A percentile compares a stretch with the other conserved stretches of the same genome.
Evolutionary conservation across 2,797 vertebrate genomes (phyloP).

Genomic region (Prunella strophiata): DNA sequence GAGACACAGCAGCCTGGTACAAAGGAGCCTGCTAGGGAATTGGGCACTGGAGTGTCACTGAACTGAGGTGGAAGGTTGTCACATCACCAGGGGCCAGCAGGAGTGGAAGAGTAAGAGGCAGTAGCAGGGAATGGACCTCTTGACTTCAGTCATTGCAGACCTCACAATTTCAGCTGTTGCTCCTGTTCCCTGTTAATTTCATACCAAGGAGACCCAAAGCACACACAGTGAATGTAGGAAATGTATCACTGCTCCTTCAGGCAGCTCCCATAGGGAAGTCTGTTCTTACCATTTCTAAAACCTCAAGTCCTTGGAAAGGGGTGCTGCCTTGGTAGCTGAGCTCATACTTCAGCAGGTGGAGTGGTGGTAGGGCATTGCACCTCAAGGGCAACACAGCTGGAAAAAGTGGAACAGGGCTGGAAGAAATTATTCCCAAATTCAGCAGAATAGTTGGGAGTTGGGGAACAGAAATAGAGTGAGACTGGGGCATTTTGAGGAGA

Average conservation of each 20-base stretch:
- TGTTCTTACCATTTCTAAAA: background rate
- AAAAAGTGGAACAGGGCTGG: background rate
- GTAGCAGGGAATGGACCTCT: background rate
- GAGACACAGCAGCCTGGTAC: background rate
- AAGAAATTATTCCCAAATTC: background rate
- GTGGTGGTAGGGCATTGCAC: background rate
- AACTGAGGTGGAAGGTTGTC: background rate
- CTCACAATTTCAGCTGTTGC: background rate
- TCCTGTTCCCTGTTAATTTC: background rate
- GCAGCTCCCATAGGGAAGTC: background rate
- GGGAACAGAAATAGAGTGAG: background rate
- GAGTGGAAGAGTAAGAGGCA: background rate
- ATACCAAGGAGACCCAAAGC: background rate
- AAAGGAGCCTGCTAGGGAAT: background rate
- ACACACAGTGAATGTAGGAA: background rate
- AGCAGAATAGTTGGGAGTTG: background rate
- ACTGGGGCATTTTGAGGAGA: background rate
- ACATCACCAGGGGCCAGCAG: rapidly evolving
- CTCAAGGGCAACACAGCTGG: background rate
- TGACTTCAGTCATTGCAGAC: background rate
- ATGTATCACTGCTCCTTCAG: background rate
- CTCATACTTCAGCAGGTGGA: background rate
- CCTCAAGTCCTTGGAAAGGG: background rate
- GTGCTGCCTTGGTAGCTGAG: background rate
- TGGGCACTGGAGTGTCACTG: background rate